A percentile compares a stretch with the other conserved stretches of the same genome.
phyloP scores from a whole-genome alignment of 2,888 invertebrate genomes.

The Apoda limacodes region DNA sequence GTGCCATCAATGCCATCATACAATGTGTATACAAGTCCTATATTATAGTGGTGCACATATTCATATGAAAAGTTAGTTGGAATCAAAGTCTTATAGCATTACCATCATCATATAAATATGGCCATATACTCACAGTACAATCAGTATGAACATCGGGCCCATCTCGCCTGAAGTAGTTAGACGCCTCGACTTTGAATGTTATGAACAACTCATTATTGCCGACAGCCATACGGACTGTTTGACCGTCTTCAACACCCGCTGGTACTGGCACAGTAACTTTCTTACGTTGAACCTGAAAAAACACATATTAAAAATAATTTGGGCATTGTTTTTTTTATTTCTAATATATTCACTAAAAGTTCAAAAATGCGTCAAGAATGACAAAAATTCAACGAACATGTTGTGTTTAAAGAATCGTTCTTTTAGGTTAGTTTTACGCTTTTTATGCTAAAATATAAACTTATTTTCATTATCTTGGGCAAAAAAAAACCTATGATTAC shows the following conservation, averaged over 20 bases:
- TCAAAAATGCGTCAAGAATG: too few species aligned
- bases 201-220: slow-evolving; percentile 93
- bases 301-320: not conserved
- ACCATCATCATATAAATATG: not conserved
- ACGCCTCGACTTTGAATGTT: slow-evolving; percentile 91
- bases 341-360: too few species aligned
- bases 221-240: slow-evolving; percentile 94
- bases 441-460: too few species aligned
- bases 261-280: slow-evolving; percentile 95
- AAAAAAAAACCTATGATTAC: too few species aligned
- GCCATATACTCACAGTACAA: slow-evolving; percentile 58
- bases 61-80: slow-evolving; percentile 2
- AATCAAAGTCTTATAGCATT: too few species aligned
- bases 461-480: too few species aligned
- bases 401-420: too few species aligned
- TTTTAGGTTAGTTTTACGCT: too few species aligned
- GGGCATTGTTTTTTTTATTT: not conserved
- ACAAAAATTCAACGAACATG: too few species aligned
- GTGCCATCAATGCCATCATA: too few species aligned
- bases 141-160: slow-evolving; percentile 98
- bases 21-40: too few species aligned
- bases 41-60: too few species aligned
- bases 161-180: slow-evolving; percentile 90
- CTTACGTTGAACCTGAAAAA: slow-evolving; percentile 79
- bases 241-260: slow-evolving; percentile 96